Conservation (phyloP, 1,140 invertebrate genomes). For the Drosophila ercepeae region DNA sequence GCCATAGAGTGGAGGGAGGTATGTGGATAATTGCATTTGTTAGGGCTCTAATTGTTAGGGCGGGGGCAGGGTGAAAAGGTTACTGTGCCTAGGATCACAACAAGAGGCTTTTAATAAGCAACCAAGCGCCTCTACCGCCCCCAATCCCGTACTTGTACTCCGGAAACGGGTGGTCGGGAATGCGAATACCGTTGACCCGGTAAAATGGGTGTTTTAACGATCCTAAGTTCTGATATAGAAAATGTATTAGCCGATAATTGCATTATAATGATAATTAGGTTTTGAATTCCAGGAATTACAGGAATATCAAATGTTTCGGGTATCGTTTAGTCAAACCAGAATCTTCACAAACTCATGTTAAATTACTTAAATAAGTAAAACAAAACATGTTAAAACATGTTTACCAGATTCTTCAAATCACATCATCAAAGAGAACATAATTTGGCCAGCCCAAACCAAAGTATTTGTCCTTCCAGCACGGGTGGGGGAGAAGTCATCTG, state of each 20-base stretch:
- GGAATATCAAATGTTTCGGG: too few species aligned
- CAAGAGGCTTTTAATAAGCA: slow-evolving; percentile 78
- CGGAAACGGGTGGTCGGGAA: neutral
- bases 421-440: neutral
- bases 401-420: too few species aligned
- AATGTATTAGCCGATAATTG: slow-evolving; percentile 5
- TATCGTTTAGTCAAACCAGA: too few species aligned
- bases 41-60: slow-evolving; percentile 78
- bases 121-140: slow-evolving; percentile 8
- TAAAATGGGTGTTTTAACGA: slow-evolving; percentile 17
- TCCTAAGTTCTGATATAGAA: slow-evolving; percentile 4
- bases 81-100: slow-evolving; percentile 73
- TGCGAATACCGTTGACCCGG: neutral
- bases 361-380: too few species aligned
- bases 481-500: slow-evolving; percentile 52
- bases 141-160: neutral
- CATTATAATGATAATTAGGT: neutral
- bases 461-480: neutral
- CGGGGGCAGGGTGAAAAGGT: slow-evolving; percentile 54
- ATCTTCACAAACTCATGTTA: too few species aligned
- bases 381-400: too few species aligned
- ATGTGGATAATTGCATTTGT: slow-evolving; percentile 75
- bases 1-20: slow-evolving; percentile 19
- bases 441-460: slow-evolving; percentile 37
- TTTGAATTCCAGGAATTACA: too few species aligned